These are phyloP conservation scores for Craniophora ligustri DNA, from an alignment of 2,888 invertebrate species.

Conservation along the genomic window DNA sequence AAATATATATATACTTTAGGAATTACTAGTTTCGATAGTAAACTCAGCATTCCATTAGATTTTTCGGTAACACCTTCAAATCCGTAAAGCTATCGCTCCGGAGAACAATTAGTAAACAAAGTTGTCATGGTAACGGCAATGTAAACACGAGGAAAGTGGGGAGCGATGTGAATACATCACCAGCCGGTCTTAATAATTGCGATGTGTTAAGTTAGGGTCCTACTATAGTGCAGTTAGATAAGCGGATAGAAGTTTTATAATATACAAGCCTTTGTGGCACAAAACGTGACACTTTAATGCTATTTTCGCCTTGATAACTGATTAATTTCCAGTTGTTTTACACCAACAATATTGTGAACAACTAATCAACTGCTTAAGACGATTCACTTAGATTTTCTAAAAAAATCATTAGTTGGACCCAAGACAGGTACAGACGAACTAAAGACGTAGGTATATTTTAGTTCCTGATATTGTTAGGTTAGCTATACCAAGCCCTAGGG, in stretches of 20 bases:
- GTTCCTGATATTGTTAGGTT: too few relatives aligned
- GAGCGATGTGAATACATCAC: slow-evolving; percentile 52
- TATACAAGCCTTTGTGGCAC: too few relatives aligned
- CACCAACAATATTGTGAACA: too few relatives aligned
- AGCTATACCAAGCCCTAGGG: too few relatives aligned
- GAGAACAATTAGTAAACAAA: slow-evolving; percentile 60
- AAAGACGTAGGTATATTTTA: too few relatives aligned
- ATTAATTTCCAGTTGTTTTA: too few relatives aligned
- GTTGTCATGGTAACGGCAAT: slow-evolving; percentile 61
- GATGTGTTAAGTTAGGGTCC: slow-evolving; percentile 41
- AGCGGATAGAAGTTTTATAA: slow-evolving; percentile 22
- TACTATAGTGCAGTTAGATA: background rate
- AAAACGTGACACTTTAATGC: too few relatives aligned
- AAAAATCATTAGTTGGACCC: too few relatives aligned
- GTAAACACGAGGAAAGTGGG: slow-evolving; percentile 56
- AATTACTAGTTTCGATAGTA: background rate
- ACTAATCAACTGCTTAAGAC: too few relatives aligned
- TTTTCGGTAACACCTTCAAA: slow-evolving; percentile 9
- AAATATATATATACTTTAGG: background rate
- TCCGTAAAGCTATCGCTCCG: slow-evolving; percentile 33
- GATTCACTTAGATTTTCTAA: too few relatives aligned
- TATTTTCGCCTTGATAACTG: too few relatives aligned
- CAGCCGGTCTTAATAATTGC: slow-evolving; percentile 61
- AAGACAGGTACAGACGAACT: too few relatives aligned
- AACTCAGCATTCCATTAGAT: slow-evolving; percentile 19